Evolutionary conservation across 37 sponge, comb jelly and placozoan species (phyloP), one percentile per base, ranked within the genome.

Genomic region (Theonella swinhoei): DNA sequence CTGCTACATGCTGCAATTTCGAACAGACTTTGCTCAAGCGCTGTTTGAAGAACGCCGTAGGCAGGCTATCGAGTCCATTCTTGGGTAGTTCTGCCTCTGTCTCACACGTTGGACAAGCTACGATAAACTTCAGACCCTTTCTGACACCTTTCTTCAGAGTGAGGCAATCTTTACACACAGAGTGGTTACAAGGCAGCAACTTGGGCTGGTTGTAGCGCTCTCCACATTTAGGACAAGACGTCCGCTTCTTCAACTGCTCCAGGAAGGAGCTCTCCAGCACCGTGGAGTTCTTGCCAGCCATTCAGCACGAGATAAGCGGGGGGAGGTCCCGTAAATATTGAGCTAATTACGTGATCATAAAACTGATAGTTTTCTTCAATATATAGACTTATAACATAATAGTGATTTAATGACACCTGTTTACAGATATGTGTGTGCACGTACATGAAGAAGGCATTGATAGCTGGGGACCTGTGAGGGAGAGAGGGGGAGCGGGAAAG

Each of bases 221-320:
- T 37, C 28, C 39, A n/a, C 78, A 78, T 1, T 32, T 20, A 0
- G 65, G 78, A 40, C 78, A 78, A 3, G 78, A 64, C 39, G 61
- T 92, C 28, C 92, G 72, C 38, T 92, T 87, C 89, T 89, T 94
- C 28, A 97, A 75, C 62, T 92, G 93, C 8, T 96, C 97, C 94
- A 93, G 89, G 69, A 92, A 92, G 19, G 92, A 90, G 69, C 92
- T 93, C 64, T 7, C 3, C 9, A 28, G 26, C 3, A 63, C 3
- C 26, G 3, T 7, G 64, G 26, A n/a, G n/a, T n/a, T n/a, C n/a
- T n/a, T n/a, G n/a, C n/a, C n/a, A n/a, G n/a, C n/a, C n/a, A n/a
- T n/a, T n/a, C n/a, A n/a, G n/a, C n/a, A n/a, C n/a, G n/a, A n/a
- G n/a, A n/a, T n/a, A n/a, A n/a, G n/a, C n/a, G n/a, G n/a, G n/a